phyloP scores from a whole-genome alignment of 35 echinoderm and acorn worm genomes.

The Apostichopus californicus region DNA sequence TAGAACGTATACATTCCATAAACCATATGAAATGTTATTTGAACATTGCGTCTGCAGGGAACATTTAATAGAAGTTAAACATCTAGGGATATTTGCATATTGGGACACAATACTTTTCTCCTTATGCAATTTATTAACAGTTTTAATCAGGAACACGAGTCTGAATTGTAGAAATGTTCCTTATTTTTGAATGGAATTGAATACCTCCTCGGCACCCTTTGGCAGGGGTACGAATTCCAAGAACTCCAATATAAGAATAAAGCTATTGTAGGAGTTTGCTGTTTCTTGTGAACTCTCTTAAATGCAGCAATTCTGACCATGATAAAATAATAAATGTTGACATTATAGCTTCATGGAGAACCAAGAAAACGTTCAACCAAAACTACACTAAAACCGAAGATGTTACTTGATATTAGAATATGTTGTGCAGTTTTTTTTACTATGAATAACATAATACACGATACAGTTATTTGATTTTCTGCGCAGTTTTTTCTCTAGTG shows the following conservation, averaged over 20 bases:
- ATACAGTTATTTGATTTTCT: background rate
- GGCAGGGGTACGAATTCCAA: background rate
- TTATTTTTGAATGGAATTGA: conserved; percentile 14
- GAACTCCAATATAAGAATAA: conserved; percentile 36
- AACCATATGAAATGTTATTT: background rate
- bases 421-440: background rate
- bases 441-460: background rate
- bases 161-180: conserved; percentile 20
- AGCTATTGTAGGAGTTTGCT: conserved; percentile 7
- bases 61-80: background rate
- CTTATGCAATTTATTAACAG: background rate
- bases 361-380: too few relatives aligned
- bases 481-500: too few relatives aligned
- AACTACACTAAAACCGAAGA: background rate
- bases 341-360: too few relatives aligned
- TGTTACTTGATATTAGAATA: background rate
- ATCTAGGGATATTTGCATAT: background rate
- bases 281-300: background rate
- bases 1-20: background rate
- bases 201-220: conserved; percentile 4
- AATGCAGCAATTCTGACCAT: background rate
- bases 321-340: too few relatives aligned
- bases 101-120: background rate
- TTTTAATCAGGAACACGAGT: background rate
- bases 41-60: background rate